Percentiles rank a stretch among this genome's conserved stretches.
Conservation (phyloP, 2,888 invertebrate species). For the Caenorhabditis sinica region DNA sequence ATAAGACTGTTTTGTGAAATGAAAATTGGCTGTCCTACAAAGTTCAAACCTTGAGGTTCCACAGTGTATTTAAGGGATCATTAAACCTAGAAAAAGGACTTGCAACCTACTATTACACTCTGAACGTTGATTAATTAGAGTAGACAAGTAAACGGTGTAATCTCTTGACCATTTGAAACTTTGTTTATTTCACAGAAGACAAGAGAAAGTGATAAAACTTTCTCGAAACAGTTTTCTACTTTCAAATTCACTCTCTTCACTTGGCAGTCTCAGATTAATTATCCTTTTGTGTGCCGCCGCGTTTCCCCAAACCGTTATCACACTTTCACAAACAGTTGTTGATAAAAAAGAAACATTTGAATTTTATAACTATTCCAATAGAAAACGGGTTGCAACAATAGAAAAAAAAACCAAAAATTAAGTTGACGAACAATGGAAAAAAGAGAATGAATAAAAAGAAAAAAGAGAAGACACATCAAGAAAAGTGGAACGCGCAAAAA, state of each 20-base stretch:
- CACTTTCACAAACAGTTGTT: slow-evolving; percentile 39
- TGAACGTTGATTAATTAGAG: slow-evolving; percentile 54
- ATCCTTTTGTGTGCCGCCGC: slow-evolving; percentile 36
- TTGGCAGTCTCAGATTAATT: slow-evolving; percentile 48
- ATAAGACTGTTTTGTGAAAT: not conserved
- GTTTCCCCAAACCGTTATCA: slow-evolving; percentile 30
- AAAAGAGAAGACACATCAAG: slow-evolving; percentile 44
- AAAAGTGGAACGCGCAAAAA: slow-evolving; percentile 49
- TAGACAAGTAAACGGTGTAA: slow-evolving; percentile 50
- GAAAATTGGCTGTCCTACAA: not conserved
- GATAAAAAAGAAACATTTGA: slow-evolving; percentile 41
- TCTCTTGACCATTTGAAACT: slow-evolving; percentile 35
- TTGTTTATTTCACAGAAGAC: slow-evolving; percentile 47
- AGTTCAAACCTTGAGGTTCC: not conserved
- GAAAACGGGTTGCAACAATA: slow-evolving; percentile 1
- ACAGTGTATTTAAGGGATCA: not conserved
- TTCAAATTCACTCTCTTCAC: not conserved
- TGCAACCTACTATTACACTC: slow-evolving; percentile 36
- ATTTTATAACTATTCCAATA: slow-evolving; percentile 22
- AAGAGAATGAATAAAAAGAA: slow-evolving; percentile 17
- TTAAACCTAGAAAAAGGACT: slow-evolving; percentile 8
- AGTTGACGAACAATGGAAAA: not conserved
- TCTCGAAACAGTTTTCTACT: slow-evolving; percentile 8
- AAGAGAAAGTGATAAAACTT: slow-evolving; percentile 15
- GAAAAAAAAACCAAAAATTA: slow-evolving; percentile 1